Conservation (phyloP, 2,113 vertebrate genomes). For the Corapipo altera region DNA sequence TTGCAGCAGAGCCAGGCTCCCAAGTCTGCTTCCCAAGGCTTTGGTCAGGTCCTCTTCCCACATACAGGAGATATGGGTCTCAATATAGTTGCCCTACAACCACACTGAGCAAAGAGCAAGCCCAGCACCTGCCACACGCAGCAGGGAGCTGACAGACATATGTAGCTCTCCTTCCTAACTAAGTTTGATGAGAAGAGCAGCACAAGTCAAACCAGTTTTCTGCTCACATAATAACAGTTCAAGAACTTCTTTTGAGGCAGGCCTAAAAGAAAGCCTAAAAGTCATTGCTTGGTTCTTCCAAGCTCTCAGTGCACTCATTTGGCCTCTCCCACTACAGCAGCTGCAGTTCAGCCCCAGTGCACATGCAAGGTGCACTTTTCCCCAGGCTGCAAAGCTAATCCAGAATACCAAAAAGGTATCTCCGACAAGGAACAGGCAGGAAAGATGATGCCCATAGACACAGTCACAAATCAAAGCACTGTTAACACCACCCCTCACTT, state of each 20-base stretch:
- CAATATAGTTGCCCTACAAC: neutral
- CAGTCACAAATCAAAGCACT: neutral
- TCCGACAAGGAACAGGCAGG: neutral
- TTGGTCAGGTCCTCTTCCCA: neutral
- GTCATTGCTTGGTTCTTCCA: neutral
- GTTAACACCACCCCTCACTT: neutral
- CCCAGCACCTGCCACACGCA: fast-evolving
- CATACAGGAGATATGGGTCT: neutral
- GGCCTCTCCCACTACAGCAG: neutral
- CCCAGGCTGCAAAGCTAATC: neutral
- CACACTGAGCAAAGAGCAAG: neutral
- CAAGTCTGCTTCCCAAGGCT: neutral
- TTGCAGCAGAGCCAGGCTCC: neutral
- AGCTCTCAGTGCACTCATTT: neutral
- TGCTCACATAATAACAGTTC: neutral
- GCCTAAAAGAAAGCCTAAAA: neutral
- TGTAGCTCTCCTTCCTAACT: neutral
- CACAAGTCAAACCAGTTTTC: neutral
- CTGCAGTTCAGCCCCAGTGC: neutral
- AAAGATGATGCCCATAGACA: fast-evolving
- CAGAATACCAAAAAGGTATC: neutral
- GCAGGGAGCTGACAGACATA: neutral
- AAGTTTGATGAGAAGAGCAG: neutral
- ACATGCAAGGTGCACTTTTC: neutral
- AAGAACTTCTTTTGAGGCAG: neutral